Evolutionary conservation across 2,888 invertebrate genomes (phyloP), one percentile per base, ranked within the genome.

Genomic region (Pherbina coryleti): DNA sequence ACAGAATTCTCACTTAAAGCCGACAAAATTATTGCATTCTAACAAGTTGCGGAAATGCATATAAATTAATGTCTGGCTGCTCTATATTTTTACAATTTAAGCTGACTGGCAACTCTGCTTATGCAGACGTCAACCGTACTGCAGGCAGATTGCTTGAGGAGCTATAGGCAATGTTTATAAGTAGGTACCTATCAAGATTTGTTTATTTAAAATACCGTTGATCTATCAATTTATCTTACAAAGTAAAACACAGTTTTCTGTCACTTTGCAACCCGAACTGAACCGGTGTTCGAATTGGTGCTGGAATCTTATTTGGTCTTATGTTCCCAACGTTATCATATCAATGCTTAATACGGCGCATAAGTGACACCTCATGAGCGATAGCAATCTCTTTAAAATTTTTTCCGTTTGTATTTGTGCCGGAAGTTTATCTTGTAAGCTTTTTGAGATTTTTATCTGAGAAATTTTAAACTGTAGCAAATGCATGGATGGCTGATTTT

Each of bases 1-100:
- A 37, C 31, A 31, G 22, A 25, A 49, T 22, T 25, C 69, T 44
- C 49, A 22, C 49, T 25, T 22, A 37, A 69, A 69, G 69, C 28
- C 57, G 71, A 55, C 71, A 55, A 55, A 55, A 55, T 55, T 55
- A 71, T 71, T 71, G 57, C 57, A 55, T 53, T 72, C 44, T 31
- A 72, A 72, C 57, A 72, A 57, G 72, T 72, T 72, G 72, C 57
- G 37, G 72, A 72, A 72, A 57, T 57, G 31, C 60, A 72, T 44
- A 37, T 57, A 9, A 22, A 57, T n/a, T 31, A 64, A 17, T 14
- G 44, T 9, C 64, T 34, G 60, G 0, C 5, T 67, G 67, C 67
- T 67, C 67, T 22, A 67, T 44, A 67, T 67, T 67, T n/a, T 67
- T 9, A 44, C 60, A 60, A 25, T 60, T 60, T 28, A 60, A 60